Evolutionary conservation across 2,113 vertebrate genomes (phyloP).

Genomic region (Micronisus gabar): DNA sequence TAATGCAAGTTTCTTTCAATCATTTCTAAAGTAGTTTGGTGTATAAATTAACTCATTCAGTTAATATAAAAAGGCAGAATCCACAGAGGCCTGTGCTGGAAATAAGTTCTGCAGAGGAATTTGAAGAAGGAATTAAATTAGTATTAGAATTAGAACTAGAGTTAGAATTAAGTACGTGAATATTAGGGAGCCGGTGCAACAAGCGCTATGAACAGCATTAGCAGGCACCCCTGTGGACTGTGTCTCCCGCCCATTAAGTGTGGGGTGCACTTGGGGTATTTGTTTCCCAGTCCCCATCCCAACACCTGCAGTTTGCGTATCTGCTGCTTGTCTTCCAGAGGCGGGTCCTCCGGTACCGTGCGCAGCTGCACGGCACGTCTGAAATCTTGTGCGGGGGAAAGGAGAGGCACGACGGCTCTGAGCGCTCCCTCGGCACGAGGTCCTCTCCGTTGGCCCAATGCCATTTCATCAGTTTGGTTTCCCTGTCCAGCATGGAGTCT

Average conservation of each 20-base stretch:
- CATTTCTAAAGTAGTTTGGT: slow-evolving; percentile 33
- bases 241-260: not conserved
- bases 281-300: not conserved
- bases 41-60: slow-evolving; percentile 35
- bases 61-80: slow-evolving; percentile 14
- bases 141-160: not conserved
- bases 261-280: not conserved
- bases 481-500: not conserved
- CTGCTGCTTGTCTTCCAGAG: not conserved
- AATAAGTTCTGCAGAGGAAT: slow-evolving; percentile 10
- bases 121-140: slow-evolving; percentile 23
- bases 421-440: fast-evolving
- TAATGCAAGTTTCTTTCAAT: slow-evolving; percentile 31
- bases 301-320: not conserved
- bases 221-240: not conserved
- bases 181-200: not conserved
- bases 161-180: not conserved
- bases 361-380: fast-evolving
- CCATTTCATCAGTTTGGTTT: not conserved
- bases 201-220: not conserved
- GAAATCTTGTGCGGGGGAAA: not conserved
- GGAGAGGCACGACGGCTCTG: fast-evolving
- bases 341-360: not conserved
- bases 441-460: not conserved
- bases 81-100: not conserved